These are phyloP conservation scores for Spialia ferax DNA, from an alignment of 2,888 invertebrate species.

Conservation along the genomic window DNA sequence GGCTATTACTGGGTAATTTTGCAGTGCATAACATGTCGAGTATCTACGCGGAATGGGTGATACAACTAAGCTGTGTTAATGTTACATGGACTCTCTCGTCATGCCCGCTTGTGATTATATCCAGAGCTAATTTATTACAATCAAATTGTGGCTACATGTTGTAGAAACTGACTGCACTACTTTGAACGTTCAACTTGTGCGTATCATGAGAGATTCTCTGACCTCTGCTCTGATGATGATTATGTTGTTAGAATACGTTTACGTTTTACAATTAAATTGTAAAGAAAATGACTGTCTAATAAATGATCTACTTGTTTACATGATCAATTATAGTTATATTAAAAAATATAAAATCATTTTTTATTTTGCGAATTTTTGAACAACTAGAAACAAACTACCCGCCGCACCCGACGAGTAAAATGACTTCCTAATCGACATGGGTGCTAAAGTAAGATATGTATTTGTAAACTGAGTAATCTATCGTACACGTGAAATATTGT, in stretches of 20 bases:
- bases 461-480: too few species aligned
- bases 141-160: conserved; percentile 47
- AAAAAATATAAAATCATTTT: too few species aligned
- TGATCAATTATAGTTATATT: too few species aligned
- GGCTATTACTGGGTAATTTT: conserved; percentile 81
- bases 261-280: too few species aligned
- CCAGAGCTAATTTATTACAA: conserved; percentile 42
- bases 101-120: conserved; percentile 63
- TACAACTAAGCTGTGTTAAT: conserved; percentile 71
- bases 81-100: conserved; percentile 76
- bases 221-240: neutral
- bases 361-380: too few species aligned
- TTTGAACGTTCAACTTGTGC: conserved; percentile 9
- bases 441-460: neutral
- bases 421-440: neutral
- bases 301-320: too few species aligned
- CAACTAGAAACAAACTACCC: neutral
- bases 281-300: too few species aligned
- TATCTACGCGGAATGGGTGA: conserved; percentile 62
- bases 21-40: conserved; percentile 71
- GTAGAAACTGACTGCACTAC: conserved; percentile 27
- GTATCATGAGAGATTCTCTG: conserved; percentile 11
- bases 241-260: too few species aligned
- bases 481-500: too few species aligned
- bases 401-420: neutral